phyloP scores from a whole-genome alignment of 2,888 invertebrate species.

The Tanytarsus gracilentus region DNA sequence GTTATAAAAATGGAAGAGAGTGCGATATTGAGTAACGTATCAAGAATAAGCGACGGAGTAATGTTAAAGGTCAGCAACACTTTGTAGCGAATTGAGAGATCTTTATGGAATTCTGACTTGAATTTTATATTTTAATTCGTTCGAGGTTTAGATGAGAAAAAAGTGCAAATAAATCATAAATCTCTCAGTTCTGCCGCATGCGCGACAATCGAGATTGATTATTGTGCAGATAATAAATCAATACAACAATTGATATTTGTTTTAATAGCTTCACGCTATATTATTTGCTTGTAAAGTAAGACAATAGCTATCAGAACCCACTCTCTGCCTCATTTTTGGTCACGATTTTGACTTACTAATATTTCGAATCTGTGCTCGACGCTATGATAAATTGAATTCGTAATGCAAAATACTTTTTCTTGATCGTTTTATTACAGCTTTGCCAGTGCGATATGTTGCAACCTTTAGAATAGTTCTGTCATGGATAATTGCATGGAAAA shows the following conservation, averaged over 20 bases:
- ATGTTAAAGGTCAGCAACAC: slow-evolving; percentile 24
- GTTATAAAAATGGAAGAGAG: too few relatives aligned
- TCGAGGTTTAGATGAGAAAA: not conserved
- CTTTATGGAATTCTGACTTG: not conserved
- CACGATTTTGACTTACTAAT: slow-evolving; percentile 7
- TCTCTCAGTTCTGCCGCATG: slow-evolving; percentile 11
- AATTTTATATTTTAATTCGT: not conserved
- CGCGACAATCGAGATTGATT: slow-evolving; percentile 27
- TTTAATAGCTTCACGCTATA: slow-evolving; percentile 10
- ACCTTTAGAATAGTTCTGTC: not conserved
- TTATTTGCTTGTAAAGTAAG: not conserved
- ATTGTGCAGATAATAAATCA: slow-evolving; percentile 27
- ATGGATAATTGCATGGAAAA: not conserved
- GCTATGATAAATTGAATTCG: not conserved
- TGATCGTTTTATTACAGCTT: not conserved
- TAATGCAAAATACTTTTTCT: not conserved
- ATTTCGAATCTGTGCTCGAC: not conserved
- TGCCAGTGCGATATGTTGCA: too few relatives aligned
- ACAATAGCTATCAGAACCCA: slow-evolving; percentile 23
- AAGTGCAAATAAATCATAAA: slow-evolving; percentile 28
- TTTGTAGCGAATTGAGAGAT: slow-evolving; percentile 21
- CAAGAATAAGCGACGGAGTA: not conserved
- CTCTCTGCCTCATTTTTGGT: slow-evolving; percentile 1
- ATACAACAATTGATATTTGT: slow-evolving; percentile 27
- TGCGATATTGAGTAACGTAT: not conserved